Conservation (phyloP, 2,113 vertebrate species). For the Galeopterus variegatus region DNA sequence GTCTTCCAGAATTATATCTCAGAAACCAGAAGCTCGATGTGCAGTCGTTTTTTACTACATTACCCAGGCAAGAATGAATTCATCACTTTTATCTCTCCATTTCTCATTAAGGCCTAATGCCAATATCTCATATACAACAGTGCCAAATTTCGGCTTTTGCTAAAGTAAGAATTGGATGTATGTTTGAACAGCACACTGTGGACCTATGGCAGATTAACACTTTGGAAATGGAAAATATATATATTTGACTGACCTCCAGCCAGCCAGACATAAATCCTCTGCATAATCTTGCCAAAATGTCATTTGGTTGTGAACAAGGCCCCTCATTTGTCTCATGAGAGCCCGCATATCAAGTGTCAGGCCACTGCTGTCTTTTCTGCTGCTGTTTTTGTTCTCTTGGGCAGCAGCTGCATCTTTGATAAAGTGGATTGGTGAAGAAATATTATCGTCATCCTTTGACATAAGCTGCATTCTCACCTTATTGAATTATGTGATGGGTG, state of each 20-base stretch:
- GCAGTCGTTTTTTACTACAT: slow-evolving; percentile 80
- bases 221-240: slow-evolving; percentile 72
- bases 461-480: neutral
- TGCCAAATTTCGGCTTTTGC: slow-evolving; percentile 69
- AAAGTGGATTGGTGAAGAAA: neutral
- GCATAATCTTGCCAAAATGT: slow-evolving; percentile 71
- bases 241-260: slow-evolving; percentile 75
- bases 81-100: slow-evolving; percentile 83
- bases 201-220: slow-evolving; percentile 70
- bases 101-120: slow-evolving; percentile 83
- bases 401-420: neutral
- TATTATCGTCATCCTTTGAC: neutral
- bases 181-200: slow-evolving; percentile 58
- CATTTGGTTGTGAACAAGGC: slow-evolving; percentile 44
- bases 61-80: slow-evolving; percentile 79
- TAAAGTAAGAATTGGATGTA: slow-evolving; percentile 55
- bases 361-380: neutral
- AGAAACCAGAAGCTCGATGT: slow-evolving; percentile 71
- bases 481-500: neutral
- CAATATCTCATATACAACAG: slow-evolving; percentile 69
- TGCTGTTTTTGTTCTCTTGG: slow-evolving; percentile 24
- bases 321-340: slow-evolving; percentile 44
- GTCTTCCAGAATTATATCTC: slow-evolving; percentile 76
- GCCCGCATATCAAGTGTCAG: neutral
- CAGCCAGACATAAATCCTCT: slow-evolving; percentile 71